Conservation (phyloP, 2,888 invertebrate species). For the Cataglyphis rosenhaueri region DNA sequence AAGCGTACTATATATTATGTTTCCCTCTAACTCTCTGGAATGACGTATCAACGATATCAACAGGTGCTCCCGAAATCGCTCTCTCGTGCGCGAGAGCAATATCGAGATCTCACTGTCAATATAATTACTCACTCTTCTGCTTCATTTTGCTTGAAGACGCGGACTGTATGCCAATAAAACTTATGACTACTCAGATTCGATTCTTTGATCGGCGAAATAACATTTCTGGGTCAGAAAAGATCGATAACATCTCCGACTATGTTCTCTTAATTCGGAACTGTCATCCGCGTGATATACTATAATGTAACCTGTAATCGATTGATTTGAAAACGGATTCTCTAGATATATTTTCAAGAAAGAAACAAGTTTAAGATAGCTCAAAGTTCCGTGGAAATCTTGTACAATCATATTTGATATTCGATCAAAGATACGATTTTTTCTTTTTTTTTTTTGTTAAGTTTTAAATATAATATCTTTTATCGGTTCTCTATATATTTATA, state of each 20-base stretch:
- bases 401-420: background rate
- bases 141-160: conserved; percentile 54
- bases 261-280: conserved; percentile 53
- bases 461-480: background rate
- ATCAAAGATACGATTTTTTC: background rate
- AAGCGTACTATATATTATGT: background rate
- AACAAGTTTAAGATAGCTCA: background rate
- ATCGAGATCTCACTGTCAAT: conserved; percentile 22
- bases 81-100: conserved; percentile 51
- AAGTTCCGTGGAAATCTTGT: background rate
- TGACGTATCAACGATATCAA: conserved; percentile 54
- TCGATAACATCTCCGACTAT: conserved; percentile 34
- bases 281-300: conserved; percentile 46
- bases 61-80: conserved; percentile 61
- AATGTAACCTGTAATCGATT: background rate
- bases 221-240: conserved; percentile 54
- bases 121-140: conserved; percentile 64
- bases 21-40: conserved; percentile 26
- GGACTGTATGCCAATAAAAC: conserved; percentile 55
- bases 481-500: background rate
- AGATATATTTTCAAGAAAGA: background rate
- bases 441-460: background rate
- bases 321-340: background rate
- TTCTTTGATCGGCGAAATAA: conserved; percentile 52
- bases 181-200: conserved; percentile 47